A percentile compares a stretch with the other conserved stretches of the same genome.
phyloP scores from a whole-genome alignment of 1,140 invertebrate species.

The Magallana gigas region DNA sequence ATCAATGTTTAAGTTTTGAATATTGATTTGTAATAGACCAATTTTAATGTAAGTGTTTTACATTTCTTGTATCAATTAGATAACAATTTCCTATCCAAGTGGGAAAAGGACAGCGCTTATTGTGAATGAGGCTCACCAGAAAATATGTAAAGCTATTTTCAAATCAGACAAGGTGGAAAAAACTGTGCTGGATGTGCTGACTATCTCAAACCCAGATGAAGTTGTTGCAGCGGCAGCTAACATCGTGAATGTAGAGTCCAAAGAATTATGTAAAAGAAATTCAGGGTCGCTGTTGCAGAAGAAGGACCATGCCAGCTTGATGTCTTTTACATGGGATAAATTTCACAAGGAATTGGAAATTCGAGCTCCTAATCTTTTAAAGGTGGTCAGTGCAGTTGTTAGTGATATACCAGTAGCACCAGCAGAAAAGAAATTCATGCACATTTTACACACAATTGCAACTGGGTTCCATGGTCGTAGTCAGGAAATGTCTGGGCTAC shows the following conservation, averaged over 20 bases:
- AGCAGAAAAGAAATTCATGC: not conserved
- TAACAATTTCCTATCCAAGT: slow-evolving; percentile 41
- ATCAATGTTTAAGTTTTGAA: too few species aligned
- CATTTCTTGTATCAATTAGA: not conserved
- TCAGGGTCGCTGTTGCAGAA: slow-evolving; percentile 28
- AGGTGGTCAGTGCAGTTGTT: too few species aligned
- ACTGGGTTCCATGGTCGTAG: not conserved
- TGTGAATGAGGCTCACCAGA: not conserved
- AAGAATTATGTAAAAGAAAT: slow-evolving; percentile 27
- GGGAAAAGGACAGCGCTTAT: slow-evolving; percentile 36
- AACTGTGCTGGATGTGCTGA: slow-evolving; percentile 5
- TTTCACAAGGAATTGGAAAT: too few species aligned
- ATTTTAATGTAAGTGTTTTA: not conserved
- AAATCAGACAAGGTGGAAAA: slow-evolving; percentile 36
- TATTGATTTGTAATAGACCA: too few species aligned
- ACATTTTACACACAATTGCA: slow-evolving; percentile 33
- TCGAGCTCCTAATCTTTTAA: too few species aligned
- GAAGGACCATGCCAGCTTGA: slow-evolving; percentile 33
- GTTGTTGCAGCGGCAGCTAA: slow-evolving; percentile 24
- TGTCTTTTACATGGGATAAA: not conserved
- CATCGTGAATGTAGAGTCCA: slow-evolving; percentile 8
- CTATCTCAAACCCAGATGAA: not conserved
- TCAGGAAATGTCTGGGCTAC: slow-evolving; percentile 45
- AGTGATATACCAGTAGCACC: too few species aligned
- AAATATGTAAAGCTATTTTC: slow-evolving; percentile 45